A percentile compares a stretch with the other conserved stretches of the same genome.
These are phyloP conservation scores for Patiria miniata DNA, from an alignment of 35 echinoderm and acorn worm species.

Conservation along the genomic window DNA sequence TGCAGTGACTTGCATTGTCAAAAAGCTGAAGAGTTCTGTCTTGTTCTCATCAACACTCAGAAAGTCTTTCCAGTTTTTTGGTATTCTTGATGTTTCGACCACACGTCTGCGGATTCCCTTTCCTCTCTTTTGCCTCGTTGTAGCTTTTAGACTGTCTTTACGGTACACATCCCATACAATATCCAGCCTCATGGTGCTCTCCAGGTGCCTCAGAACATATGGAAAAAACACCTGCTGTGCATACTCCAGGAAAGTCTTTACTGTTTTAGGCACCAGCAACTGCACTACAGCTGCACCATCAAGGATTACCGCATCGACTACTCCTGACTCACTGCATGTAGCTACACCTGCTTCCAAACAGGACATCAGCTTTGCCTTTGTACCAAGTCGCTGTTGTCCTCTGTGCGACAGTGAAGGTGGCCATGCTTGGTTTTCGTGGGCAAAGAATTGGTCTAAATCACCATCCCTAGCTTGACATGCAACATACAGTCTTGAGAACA, in stretches of 20 bases:
- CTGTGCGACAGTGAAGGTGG: not conserved
- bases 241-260: conserved; percentile 51
- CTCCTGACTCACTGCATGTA: too few species aligned
- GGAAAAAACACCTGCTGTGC: conserved; percentile 28
- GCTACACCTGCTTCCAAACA: conserved; percentile 6
- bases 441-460: conserved; percentile 47
- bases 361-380: conserved; percentile 14
- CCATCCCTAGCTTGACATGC: conserved; percentile 53
- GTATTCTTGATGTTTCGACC: not conserved
- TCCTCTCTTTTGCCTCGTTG: conserved; percentile 56
- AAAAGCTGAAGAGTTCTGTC: conserved; percentile 42
- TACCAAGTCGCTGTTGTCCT: not conserved
- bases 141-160: conserved; percentile 35
- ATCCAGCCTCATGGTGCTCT: conserved; percentile 24
- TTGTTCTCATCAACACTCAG: conserved; percentile 61
- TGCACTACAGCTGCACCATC: conserved; percentile 66
- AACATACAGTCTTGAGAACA: conserved; percentile 50
- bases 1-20: not conserved
- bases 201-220: conserved; percentile 20
- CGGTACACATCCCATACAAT: conserved; percentile 70
- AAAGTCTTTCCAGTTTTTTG: conserved; percentile 56
- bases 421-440: conserved; percentile 41
- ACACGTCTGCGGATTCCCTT: conserved; percentile 45
- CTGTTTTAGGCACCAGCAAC: conserved; percentile 34
- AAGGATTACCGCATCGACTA: conserved; percentile 28